Base-by-base conservation (phyloP, 1,140 invertebrate species). In the Arctopsyche grandis region DNA sequence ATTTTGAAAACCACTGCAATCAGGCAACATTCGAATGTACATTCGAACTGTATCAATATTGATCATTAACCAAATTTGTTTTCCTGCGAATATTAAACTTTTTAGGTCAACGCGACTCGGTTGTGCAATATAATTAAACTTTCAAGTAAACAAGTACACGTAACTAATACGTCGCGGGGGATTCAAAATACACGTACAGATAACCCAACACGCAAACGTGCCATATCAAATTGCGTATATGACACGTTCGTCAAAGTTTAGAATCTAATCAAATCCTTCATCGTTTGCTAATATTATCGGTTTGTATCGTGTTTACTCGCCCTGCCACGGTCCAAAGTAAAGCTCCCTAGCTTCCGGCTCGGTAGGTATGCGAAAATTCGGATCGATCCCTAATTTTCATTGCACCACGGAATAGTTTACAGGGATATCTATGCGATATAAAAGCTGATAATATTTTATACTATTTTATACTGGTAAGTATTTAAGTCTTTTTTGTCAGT, bases 81-180 rank as follows among this genome's bases (percentile, higher is more conserved):
- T 60, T 60, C 21, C 56, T 60, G 9, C 56, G 16, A 60, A 60
- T 60, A 60, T 60, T 60, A 60, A 60, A 60, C 63, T 29, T 66
- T 66, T 66, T 66, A 22, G 63, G 63, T 66, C 63, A 26, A 66
- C 63, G 63, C 63, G 21, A 26, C 63, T 66, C 63, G 63, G 63
- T 66, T 66, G 22, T 22, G 63, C 63, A 66, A 66, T 66, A 66
- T 66, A 66, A 66, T 66, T 66, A 66, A 66, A 66, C 19, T 66
- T 66, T 66, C 63, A 26, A 66, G 63, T 66, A 24, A 66, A 66
- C 63, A 66, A 16, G 56, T 16, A 19, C 56, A 60, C 56, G 56
- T n/a, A 66, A 66, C 63, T 66, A 66, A 66, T 29, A 66, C 63
- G 24, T 66, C 63, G 22, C 63, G 5, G 9, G 24, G 24, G 63